Evolutionary conservation across 2,888 invertebrate species (phyloP).

Genomic region (Mylabris sibirica): DNA sequence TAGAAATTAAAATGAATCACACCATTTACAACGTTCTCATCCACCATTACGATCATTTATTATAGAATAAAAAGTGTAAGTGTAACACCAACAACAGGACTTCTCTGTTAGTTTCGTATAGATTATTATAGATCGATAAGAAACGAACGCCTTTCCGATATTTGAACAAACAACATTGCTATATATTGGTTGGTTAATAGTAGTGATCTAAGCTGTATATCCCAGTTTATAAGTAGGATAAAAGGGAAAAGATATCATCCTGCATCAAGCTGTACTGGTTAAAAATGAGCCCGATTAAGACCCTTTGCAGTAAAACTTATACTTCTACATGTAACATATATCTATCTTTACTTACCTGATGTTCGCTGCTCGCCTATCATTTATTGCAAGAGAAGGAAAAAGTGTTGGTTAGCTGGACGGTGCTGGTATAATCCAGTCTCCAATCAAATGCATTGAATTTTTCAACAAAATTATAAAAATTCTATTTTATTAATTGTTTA

Average conservation of each 20-base stretch:
- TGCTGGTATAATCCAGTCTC: background rate
- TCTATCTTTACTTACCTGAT: constrained; percentile 43
- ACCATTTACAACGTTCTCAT: background rate
- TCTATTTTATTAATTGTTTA: background rate
- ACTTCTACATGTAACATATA: constrained; percentile 42
- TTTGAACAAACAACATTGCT: background rate
- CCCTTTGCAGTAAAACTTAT: constrained; percentile 49
- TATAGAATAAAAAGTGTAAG: background rate
- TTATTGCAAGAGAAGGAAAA: constrained; percentile 18
- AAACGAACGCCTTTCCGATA: background rate
- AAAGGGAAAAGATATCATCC: constrained; percentile 35
- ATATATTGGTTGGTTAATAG: too few relatives aligned
- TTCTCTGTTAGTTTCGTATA: background rate
- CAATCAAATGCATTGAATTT: background rate
- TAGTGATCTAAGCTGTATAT: constrained; percentile 29
- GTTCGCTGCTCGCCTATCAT: constrained; percentile 16
- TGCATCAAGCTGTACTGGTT: constrained; percentile 39
- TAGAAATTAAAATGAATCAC: background rate
- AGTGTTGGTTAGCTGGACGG: background rate
- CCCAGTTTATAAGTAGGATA: constrained; percentile 48
- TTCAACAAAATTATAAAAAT: background rate
- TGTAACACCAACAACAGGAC: background rate
- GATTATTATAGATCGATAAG: background rate
- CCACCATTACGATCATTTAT: background rate
- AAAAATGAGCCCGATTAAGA: constrained; percentile 54